Base-by-base conservation (phyloP, 2,113 vertebrate species). In the Holacanthus passer region DNA sequence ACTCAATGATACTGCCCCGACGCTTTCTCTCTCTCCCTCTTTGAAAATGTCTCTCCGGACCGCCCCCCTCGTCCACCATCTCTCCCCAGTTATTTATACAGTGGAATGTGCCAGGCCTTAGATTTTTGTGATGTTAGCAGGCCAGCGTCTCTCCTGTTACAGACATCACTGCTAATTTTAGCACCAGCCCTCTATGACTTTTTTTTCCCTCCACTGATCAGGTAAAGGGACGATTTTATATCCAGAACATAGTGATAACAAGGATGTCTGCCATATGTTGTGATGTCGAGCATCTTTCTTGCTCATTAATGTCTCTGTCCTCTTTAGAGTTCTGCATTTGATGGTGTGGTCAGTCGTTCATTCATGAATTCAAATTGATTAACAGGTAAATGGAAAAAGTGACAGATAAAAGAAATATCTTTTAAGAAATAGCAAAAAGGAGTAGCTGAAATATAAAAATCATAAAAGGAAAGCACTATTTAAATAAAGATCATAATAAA, bases 111-210 rank as follows among this genome's bases (percentile, higher is more conserved):
- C 94, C 95, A 92, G 92, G 93, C 92, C 88, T 94, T 79, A 94
- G 91, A 96, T 95, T 95, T 95, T 94, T 94, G 80, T 91, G 87
- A 95, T 93, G 95, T 85, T 95, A 93, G 93, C 92, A 89, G 91
- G 91, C 92, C 88, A 85, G 16, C 78, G n/a, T 88, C 77, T 93
- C 95, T 96, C 95, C 83, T 88, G 83, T 96, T 96, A 92, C 95
- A 94, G 93, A 95, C 95, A 94, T 96, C 95, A 96, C 90, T 64
- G 82, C 90, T 96, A 95, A 94, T 90, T 91, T 94, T 95, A 95
- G 89, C 68, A n/a, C 63, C 37, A 19, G 88, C 73, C 71, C 77
- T 83, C 68, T 82, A 16, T 69, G 71, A 84, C 79, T 83, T 81
- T 62, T 75, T 55, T 55, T 16, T 7, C 60, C 53, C 27, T 69